phyloP scores from a whole-genome alignment of 2,797 vertebrate genomes.

The Iguana delicatissima region DNA sequence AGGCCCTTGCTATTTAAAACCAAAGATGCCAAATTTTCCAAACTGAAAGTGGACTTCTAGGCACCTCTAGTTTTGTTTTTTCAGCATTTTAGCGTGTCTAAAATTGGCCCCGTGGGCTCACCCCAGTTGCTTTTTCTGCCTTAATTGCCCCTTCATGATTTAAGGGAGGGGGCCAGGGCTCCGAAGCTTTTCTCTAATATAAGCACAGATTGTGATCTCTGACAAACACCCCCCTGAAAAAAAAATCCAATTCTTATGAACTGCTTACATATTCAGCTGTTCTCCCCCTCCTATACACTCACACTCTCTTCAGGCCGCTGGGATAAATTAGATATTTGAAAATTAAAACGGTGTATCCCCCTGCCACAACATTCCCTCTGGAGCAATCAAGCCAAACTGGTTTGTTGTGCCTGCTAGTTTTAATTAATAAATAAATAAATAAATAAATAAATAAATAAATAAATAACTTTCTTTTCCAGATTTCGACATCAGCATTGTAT shows the following conservation, averaged over 20 bases:
- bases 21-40: too few species aligned
- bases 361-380: not conserved
- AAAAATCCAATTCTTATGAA: not conserved
- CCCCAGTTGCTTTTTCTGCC: too few species aligned
- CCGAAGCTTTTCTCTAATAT: not conserved
- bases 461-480: not conserved
- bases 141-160: not conserved
- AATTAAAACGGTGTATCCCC: not conserved
- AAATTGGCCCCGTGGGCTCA: too few species aligned
- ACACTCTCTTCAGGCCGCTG: not conserved
- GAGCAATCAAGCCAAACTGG: not conserved
- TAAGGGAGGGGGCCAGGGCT: not conserved
- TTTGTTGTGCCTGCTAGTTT: slow-evolving; percentile 13
- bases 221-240: not conserved
- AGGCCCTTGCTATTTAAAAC: too few species aligned
- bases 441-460: not conserved
- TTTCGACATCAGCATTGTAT: not conserved
- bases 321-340: slow-evolving; percentile 27
- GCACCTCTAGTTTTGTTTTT: too few species aligned
- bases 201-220: not conserved
- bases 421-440: not conserved
- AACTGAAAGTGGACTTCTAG: too few species aligned
- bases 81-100: not conserved
- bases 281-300: not conserved
- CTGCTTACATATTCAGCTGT: not conserved